Conservation (phyloP, 1,140 invertebrate genomes). For the Lepidotrigona ventralis region DNA sequence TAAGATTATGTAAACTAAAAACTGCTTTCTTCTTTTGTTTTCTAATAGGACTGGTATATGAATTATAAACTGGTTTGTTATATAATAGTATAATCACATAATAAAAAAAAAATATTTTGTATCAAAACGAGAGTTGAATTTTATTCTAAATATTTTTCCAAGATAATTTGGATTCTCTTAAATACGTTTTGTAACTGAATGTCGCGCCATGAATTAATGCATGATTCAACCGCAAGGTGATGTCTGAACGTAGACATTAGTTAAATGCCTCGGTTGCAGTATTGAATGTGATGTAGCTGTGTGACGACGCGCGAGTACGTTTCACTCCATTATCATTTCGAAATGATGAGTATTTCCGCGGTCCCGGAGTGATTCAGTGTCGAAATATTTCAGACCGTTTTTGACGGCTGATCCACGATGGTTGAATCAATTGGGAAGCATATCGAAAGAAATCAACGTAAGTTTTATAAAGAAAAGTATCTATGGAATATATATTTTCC, state of each 20-base stretch:
- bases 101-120: not conserved
- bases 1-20: not conserved
- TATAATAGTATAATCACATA: not conserved
- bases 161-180: not conserved
- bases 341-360: conserved; percentile 50
- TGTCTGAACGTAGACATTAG: not conserved
- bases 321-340: conserved; percentile 35
- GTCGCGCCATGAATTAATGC: conserved; percentile 27
- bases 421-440: conserved; percentile 36
- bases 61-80: not conserved
- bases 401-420: conserved; percentile 49
- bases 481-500: conserved; percentile 26
- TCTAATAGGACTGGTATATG: not conserved
- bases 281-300: conserved; percentile 53
- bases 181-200: conserved; percentile 10
- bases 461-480: not conserved
- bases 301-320: conserved; percentile 23
- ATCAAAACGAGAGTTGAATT: not conserved
- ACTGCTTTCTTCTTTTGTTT: not conserved
- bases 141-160: not conserved
- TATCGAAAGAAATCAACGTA: conserved; percentile 46
- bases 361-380: conserved; percentile 68
- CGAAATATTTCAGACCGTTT: conserved; percentile 60
- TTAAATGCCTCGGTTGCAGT: conserved; percentile 52
- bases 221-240: conserved; percentile 9